Conservation (phyloP, 2,113 vertebrate species). For the Cyprinodon tularosa region DNA sequence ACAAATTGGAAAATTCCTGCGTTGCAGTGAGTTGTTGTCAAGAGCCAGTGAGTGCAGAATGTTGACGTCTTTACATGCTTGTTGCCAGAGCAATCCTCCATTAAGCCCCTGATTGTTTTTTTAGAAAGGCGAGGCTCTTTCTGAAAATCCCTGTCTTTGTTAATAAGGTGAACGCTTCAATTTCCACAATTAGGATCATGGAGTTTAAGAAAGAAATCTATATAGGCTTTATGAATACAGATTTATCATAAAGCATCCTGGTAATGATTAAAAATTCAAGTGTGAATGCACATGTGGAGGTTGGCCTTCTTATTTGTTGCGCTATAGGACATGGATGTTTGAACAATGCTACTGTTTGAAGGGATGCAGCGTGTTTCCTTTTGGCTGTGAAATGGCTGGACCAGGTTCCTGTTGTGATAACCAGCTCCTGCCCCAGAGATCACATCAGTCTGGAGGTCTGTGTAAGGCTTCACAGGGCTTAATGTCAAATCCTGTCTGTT, state of each 20-base stretch:
- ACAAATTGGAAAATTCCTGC: slow-evolving; percentile 72
- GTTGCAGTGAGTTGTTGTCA: slow-evolving; percentile 59
- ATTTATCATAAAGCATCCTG: neutral
- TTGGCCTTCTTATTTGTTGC: slow-evolving; percentile 31
- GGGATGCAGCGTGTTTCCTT: slow-evolving; percentile 70
- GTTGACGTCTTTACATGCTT: slow-evolving; percentile 65
- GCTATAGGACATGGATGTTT: slow-evolving; percentile 58
- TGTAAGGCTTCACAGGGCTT: slow-evolving; percentile 62
- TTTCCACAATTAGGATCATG: slow-evolving; percentile 10
- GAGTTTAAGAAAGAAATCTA: neutral
- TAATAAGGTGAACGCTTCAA: slow-evolving; percentile 26
- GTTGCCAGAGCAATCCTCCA: slow-evolving; percentile 56
- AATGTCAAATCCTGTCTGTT: slow-evolving; percentile 28
- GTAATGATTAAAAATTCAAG: slow-evolving; percentile 4
- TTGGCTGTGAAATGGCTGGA: slow-evolving; percentile 63
- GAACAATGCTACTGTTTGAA: slow-evolving; percentile 70
- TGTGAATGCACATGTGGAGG: neutral
- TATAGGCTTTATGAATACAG: neutral
- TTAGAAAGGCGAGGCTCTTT: slow-evolving; percentile 30
- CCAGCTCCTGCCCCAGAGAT: slow-evolving; percentile 42
- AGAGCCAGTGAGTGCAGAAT: slow-evolving; percentile 64
- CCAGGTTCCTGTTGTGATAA: slow-evolving; percentile 71
- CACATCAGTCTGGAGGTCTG: slow-evolving; percentile 45
- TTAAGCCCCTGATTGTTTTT: slow-evolving; percentile 64
- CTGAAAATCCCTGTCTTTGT: slow-evolving; percentile 28